Conservation (phyloP, 2,113 vertebrate genomes). For the Pteropus alecto region DNA sequence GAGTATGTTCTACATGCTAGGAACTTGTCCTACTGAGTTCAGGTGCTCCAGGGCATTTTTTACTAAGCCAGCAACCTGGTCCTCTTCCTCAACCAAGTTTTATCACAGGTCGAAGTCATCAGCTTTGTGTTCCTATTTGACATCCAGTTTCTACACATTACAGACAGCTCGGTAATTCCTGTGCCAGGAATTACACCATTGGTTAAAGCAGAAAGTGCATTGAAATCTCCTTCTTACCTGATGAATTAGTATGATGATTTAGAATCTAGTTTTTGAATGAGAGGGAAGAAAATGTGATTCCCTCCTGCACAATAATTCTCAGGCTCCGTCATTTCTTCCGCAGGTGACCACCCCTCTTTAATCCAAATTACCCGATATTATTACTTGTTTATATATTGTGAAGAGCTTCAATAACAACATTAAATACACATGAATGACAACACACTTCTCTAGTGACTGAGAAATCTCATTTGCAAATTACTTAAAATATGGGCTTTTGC, state of each 20-base stretch:
- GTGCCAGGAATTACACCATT: neutral
- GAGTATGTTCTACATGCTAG: neutral
- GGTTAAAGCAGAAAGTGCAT: neutral
- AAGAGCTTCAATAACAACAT: neutral
- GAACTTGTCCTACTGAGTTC: neutral
- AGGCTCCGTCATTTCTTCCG: neutral
- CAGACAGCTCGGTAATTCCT: too few relatives aligned
- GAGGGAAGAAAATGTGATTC: neutral
- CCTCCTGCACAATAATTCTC: neutral
- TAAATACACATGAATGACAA: neutral
- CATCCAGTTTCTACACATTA: neutral
- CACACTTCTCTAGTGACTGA: neutral
- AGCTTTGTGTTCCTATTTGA: neutral
- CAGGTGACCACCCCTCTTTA: neutral
- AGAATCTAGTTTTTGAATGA: neutral
- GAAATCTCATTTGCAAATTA: constrained; percentile 6
- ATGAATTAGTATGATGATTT: neutral
- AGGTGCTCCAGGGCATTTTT: neutral
- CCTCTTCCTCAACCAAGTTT: neutral
- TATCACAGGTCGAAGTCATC: neutral
- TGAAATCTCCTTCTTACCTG: neutral
- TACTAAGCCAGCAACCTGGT: neutral
- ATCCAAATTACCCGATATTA: neutral
- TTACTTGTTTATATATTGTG: neutral
- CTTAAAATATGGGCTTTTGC: neutral